Base-by-base conservation (phyloP, 2,888 invertebrate species). In the Exocentrus adspersus region DNA sequence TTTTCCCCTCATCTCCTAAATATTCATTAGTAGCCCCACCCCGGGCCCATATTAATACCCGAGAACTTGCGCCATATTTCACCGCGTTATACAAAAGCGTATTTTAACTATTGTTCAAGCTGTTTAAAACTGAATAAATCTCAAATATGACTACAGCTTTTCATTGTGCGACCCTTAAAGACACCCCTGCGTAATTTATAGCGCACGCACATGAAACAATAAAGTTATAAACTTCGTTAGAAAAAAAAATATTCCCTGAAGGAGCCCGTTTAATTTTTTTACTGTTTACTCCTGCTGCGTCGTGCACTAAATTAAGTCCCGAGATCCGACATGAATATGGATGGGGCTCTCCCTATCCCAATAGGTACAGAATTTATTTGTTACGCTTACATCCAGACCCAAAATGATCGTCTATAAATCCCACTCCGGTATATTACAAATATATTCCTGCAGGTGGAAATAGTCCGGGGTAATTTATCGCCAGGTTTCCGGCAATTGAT, bases 291-390 rank as follows among this genome's bases (percentile, higher is more conserved):
- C 28, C 16, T 28, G 48, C 16, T 43, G 17, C 37, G 16, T 30
- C 24, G 1, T 45, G 54, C 28, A 42, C 43, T 42, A 43, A 56
- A 43, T 56, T 56, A 43, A 45, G 28, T 56, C 45, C 54, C 43
- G 30, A 45, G 30, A 9, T 43, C 28, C 14, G 54, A 56, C 43
- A 56, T 56, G 20, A 56, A 56, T 56, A 28, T 19, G 41, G 54
- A 6, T 21, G 16, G 20, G n/a, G 14, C 28, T 28, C 32, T 32
- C 54, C 54, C 28, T 43, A 20, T 12, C 54, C 41, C 54, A 2
- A 10, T 43, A 56, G 54, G 45, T 56, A 45, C 45, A 43, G 24
- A 43, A 56, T 56, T 56, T 56, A 56, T 56, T 56, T 56, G 54
- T 56, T 56, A 56, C 54, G 24, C 43, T 30, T n/a, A 43, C 43